Evolutionary conservation across 1,140 invertebrate genomes (phyloP).

Genomic region (Akabosia matsudoensis): DNA sequence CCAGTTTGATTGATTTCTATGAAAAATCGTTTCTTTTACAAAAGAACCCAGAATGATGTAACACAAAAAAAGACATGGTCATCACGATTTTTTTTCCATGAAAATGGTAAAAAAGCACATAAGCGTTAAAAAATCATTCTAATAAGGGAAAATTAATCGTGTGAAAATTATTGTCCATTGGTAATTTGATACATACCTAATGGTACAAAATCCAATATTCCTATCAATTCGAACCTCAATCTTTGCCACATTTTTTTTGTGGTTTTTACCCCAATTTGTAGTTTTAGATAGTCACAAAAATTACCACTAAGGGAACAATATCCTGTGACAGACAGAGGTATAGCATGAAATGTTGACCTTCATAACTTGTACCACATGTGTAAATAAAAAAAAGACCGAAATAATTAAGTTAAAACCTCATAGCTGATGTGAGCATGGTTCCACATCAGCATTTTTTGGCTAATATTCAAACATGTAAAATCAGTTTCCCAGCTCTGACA

Average conservation of each 20-base stretch:
- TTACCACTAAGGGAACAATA: no score
- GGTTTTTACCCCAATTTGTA: not conserved
- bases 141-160: constrained; percentile 12
- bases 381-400: not conserved
- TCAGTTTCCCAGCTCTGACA: not conserved
- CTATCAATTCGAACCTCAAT: no score
- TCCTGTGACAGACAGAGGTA: not conserved
- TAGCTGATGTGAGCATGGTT: no score
- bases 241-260: not conserved
- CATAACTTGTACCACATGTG: not conserved
- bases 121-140: not conserved
- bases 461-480: no score
- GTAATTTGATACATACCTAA: no score
- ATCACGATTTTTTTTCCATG: not conserved
- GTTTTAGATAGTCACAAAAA: not conserved
- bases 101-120: not conserved
- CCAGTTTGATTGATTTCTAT: not conserved
- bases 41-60: no score
- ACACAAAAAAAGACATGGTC: not conserved
- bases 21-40: not conserved
- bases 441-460: no score
- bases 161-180: not conserved
- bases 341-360: not conserved
- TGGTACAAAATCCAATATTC: no score
- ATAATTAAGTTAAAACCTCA: not conserved